Evolutionary conservation across 2,113 vertebrate species (phyloP), one percentile per base, ranked within the genome.

Genomic region (Bos javanicus): DNA sequence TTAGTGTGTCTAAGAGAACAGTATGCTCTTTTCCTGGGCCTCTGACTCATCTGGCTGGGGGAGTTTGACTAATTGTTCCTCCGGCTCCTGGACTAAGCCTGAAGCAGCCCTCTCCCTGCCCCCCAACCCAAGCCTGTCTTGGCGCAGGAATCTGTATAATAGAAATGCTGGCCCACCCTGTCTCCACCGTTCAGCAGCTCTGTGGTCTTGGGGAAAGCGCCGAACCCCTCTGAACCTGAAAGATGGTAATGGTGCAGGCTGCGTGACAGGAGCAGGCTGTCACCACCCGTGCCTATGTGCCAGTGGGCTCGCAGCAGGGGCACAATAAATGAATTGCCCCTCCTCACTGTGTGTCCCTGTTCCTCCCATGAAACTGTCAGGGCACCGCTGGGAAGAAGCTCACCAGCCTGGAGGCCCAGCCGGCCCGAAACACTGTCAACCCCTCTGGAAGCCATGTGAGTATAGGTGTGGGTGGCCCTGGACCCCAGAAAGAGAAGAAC

Each of bases 381-480:
- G 98, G 96, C 59, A 90, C 91, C 12, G 86, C 57, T 1, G 86
- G 95, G 9, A 98, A 97, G 95, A 98, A 97, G 87, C 80, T 89
- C 17, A 2, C 76, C 90, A 86, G 67, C 94, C 13, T 96, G 62
- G 98, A 97, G 93, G 76, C 78, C 9, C 97, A 87, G 82, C 82
- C 95, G 0, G 5, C 82, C 67, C 52, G 43, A 28, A 71, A 36
- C 15, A 0, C 71, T 1, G 1, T n/a, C 94, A 97, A 91, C 16
- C 25, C 74, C 11, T 67, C 88, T 19, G 46, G 89, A 26, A 87
- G 91, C 85, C 98, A 98, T 0, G 80, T 97, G 94, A 98, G 95
- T 97, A 39, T 28, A 57, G 46, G 30, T 56, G 6, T 15, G 52
- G 80, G 43, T 26, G 2, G 39, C 36, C 16, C 5, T 0, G 21